Conservation (phyloP, 2,888 invertebrate species). For the Dromius quadrimaculatus region DNA sequence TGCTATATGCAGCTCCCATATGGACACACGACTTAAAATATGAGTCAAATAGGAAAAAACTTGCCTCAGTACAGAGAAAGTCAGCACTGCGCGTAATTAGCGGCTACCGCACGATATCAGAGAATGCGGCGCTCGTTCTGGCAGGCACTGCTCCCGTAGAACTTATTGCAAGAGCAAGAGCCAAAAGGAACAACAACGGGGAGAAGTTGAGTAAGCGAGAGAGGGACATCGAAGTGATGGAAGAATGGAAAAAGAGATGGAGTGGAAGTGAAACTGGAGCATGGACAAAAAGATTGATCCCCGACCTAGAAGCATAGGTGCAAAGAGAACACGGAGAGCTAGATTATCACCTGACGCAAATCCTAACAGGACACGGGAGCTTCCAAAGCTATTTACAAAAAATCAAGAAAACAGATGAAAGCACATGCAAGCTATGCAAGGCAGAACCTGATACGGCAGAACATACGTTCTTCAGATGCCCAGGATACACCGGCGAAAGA, state of each 20-base stretch:
- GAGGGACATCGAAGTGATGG: not conserved
- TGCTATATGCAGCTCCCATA: constrained; percentile 12
- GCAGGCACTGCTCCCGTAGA: constrained; percentile 14
- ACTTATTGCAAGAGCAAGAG: not conserved
- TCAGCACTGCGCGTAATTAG: constrained; percentile 7
- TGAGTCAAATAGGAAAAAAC: not conserved
- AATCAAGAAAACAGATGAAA: constrained; percentile 47
- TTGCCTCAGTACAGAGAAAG: constrained; percentile 14
- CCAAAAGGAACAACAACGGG: not conserved
- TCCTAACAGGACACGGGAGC: constrained; percentile 54
- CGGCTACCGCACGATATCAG: constrained; percentile 37
- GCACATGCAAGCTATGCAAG: constrained; percentile 44
- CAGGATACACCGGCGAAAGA: constrained; percentile 20
- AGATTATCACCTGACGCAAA: constrained; percentile 52
- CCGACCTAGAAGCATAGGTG: constrained; percentile 51
- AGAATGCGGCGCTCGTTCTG: constrained; percentile 6
- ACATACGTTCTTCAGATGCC: constrained; percentile 51
- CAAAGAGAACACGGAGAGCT: constrained; percentile 31
- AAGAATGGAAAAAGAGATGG: constrained; percentile 49
- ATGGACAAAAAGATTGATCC: constrained; percentile 51
- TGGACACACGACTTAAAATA: not conserved
- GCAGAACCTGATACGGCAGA: constrained; percentile 42
- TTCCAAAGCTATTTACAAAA: constrained; percentile 52
- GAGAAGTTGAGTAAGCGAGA: not conserved
- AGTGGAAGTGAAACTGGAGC: not conserved